Percentiles rank a stretch among this genome's conserved stretches.
Conservation (phyloP, 2,888 invertebrate genomes). For the Subacronicta megacephala region DNA sequence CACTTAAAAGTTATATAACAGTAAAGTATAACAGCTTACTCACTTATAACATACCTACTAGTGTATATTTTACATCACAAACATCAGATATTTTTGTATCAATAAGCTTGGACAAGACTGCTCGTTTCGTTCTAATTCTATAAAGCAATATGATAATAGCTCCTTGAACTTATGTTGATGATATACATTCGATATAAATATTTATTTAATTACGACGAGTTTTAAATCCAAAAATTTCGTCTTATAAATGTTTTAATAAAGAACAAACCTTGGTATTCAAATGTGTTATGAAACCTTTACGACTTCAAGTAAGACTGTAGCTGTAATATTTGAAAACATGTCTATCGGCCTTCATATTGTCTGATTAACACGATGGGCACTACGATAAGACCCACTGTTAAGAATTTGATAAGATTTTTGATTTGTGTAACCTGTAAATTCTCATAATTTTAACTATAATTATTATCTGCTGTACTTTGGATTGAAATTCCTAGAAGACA, state of each 20-base stretch:
- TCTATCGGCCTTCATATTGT: slow-evolving; percentile 62
- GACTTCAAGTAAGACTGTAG: slow-evolving; percentile 40
- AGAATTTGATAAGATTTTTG: slow-evolving; percentile 64
- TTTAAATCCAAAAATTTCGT: slow-evolving; percentile 52
- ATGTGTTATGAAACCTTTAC: slow-evolving; percentile 61
- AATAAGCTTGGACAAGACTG: background rate
- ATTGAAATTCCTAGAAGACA: slow-evolving; percentile 25
- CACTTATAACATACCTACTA: no score
- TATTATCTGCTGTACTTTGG: slow-evolving; percentile 20
- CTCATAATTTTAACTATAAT: slow-evolving; percentile 40
- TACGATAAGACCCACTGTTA: slow-evolving; percentile 59
- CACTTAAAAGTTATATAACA: no score
- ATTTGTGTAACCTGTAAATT: slow-evolving; percentile 60
- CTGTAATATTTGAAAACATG: slow-evolving; percentile 53
- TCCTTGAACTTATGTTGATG: slow-evolving; percentile 67
- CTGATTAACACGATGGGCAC: slow-evolving; percentile 64
- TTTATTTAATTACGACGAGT: slow-evolving; percentile 56
- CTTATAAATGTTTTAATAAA: slow-evolving; percentile 60
- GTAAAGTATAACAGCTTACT: no score
- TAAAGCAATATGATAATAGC: slow-evolving; percentile 42
- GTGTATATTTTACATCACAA: no score
- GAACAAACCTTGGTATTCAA: slow-evolving; percentile 66
- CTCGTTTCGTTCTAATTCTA: slow-evolving; percentile 7
- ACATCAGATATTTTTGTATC: no score
- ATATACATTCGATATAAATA: slow-evolving; percentile 56